phyloP scores from a whole-genome alignment of 2,113 vertebrate species.

The Esox niger region DNA sequence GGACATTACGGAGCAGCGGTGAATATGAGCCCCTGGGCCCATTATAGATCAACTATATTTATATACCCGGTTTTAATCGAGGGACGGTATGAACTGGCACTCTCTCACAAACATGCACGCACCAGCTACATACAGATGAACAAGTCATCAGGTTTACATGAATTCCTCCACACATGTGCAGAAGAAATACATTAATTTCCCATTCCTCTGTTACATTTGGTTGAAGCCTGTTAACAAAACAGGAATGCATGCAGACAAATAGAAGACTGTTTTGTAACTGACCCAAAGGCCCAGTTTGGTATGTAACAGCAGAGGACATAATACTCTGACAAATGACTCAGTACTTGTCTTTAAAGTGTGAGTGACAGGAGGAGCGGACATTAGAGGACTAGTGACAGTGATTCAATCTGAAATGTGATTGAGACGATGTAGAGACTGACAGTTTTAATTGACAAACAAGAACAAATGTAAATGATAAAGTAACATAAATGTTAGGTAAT shows the following conservation, averaged over 20 bases:
- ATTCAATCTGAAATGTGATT: conserved; percentile 13
- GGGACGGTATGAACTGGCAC: conserved; percentile 13
- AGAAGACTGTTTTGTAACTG: no score
- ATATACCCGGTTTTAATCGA: conserved; percentile 39
- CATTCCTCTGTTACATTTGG: no score
- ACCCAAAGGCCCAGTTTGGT: no score
- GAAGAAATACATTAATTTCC: no score
- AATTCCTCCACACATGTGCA: no score
- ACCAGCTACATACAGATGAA: no score
- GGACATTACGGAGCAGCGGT: no score
- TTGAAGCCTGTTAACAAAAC: no score
- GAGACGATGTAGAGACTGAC: conserved; percentile 30
- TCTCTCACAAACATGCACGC: no score
- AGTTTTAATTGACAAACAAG: conserved; percentile 45
- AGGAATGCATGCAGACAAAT: no score
- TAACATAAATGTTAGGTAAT: conserved; percentile 26
- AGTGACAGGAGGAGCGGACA: not conserved
- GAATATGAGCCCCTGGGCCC: not conserved
- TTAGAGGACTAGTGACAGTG: conserved; percentile 14
- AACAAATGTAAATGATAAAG: conserved; percentile 5
- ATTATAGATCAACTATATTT: conserved; percentile 66
- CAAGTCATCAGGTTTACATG: no score
- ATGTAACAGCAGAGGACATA: no score
- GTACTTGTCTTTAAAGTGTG: conserved; percentile 6
- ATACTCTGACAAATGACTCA: not conserved